Conservation (phyloP, 2,888 invertebrate species). For the Coenonympha glycerion region DNA sequence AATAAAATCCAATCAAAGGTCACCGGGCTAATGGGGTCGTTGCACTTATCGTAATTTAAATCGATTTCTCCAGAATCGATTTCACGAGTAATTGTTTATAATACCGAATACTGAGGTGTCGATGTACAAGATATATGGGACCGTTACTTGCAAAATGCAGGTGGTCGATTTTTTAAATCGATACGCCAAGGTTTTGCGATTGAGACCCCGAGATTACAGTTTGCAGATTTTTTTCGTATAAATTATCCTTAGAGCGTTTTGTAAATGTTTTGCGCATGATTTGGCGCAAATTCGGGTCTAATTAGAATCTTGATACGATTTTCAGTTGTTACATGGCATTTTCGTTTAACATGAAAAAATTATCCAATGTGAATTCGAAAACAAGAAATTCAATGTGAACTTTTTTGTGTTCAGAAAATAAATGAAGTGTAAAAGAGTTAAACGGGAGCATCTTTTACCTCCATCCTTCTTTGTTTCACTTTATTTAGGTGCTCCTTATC, state of each 20-base stretch:
- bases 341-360: neutral
- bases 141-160: constrained; percentile 61
- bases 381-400: neutral
- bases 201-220: constrained; percentile 33
- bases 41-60: constrained; percentile 34
- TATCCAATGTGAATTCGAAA: neutral
- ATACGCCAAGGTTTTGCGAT: constrained; percentile 42
- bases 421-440: no score
- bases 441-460: no score
- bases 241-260: constrained; percentile 30
- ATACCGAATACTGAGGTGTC: constrained; percentile 56
- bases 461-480: no score
- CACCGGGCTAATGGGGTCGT: constrained; percentile 31
- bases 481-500: no score
- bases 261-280: constrained; percentile 20
- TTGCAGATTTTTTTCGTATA: constrained; percentile 30
- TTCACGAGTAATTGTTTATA: constrained; percentile 57
- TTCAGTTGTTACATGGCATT: constrained; percentile 9
- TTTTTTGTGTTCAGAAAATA: no score
- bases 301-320: constrained; percentile 25
- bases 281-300: constrained; percentile 24
- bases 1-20: constrained; percentile 28
- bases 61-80: constrained; percentile 32
- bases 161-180: constrained; percentile 54
- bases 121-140: constrained; percentile 55